Evolutionary conservation across 2,797 vertebrate genomes (phyloP).

Genomic region (Lycodopsis pacificus): DNA sequence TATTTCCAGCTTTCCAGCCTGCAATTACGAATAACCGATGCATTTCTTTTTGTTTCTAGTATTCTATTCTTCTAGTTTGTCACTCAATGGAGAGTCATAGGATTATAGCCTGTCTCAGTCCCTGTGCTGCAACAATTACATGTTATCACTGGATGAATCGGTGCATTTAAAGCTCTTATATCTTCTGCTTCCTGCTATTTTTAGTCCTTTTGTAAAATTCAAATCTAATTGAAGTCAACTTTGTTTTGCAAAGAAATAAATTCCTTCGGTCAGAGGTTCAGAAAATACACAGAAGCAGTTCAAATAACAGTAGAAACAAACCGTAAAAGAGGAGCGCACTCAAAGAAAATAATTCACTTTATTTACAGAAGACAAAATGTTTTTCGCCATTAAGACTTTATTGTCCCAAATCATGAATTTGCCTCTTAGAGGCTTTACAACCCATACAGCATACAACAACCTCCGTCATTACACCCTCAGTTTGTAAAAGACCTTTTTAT

Average conservation of each 20-base stretch:
- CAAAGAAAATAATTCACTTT: no score
- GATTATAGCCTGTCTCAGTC: background rate
- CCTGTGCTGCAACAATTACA: background rate
- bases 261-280: background rate
- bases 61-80: background rate
- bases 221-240: background rate
- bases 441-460: no score
- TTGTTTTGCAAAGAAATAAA: background rate
- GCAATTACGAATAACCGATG: background rate
- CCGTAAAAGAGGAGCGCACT: no score
- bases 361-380: no score
- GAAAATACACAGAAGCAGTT: background rate
- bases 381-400: no score
- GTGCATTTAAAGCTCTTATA: background rate
- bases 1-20: background rate
- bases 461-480: no score
- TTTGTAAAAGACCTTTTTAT: no score
- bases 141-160: background rate
- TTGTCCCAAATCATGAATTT: no score
- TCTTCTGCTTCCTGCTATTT: background rate
- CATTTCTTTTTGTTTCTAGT: background rate
- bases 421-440: no score
- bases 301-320: background rate
- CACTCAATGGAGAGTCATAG: background rate
- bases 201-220: background rate